Base-by-base conservation (phyloP, 2,797 vertebrate genomes). In the Scarus forsteni region DNA sequence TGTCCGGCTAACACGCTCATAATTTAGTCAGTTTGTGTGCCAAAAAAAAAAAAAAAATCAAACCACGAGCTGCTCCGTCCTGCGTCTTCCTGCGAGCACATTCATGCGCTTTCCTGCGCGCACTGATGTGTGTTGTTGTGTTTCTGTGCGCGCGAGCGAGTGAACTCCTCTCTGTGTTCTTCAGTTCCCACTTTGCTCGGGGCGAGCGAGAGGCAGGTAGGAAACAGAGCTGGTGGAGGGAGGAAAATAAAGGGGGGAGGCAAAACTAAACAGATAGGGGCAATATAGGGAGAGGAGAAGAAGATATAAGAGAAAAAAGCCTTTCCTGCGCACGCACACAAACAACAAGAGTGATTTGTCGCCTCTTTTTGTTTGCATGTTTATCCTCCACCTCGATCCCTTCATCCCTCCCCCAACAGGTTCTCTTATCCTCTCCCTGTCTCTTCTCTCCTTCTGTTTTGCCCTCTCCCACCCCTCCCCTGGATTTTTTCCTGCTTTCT, bases 361-460 rank as follows among this genome's bases (percentile, higher is more conserved):
- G 83, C 86, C 75, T 76, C 83, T 90, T 90, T 91, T 85, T 88
- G 82, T 91, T 87, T 77, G 83, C 88, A 82, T 88, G 90, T 89
- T 90, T 89, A 89, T 92, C 84, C 88, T 89, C 83, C 83, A 85
- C 77, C 85, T 88, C 84, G 45, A 85, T 88, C 76, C 76, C 83
- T 83, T 83, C 80, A 85, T 84, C 86, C 82, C 83, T 70, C 84
- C 86, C 83, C 88, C 80, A 88, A 90, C 87, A 90, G 88, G 88
- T 85, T 89, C 77, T 89, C 85, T 88, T 60, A 89, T 92, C 88
- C 89, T 85, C 81, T 88, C 70, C 18, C 81, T 70, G 64, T 78
- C 73, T 85, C 72, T 78, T 83, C 83, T 89, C 83, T 91, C 80
- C 70, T 88, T 86, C 83, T 88, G 79, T 84, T 89, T 88, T 88